A percentile compares a stretch with the other conserved stretches of the same genome.
Conservation (phyloP, 2,113 vertebrate species). For the Dicaeum eximium region DNA sequence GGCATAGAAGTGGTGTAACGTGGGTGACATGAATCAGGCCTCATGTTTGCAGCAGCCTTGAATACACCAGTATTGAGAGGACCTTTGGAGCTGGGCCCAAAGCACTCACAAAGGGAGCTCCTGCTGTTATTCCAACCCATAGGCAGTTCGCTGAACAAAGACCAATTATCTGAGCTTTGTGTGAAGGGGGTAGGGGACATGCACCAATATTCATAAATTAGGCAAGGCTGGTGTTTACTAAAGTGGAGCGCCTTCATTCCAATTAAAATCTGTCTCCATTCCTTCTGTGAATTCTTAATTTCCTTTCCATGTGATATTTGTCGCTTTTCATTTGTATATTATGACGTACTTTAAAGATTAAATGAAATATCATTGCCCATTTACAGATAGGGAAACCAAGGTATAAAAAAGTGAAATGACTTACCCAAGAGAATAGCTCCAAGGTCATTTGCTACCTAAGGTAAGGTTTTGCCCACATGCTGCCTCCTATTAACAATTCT, state of each 20-base stretch:
- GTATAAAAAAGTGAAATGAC: background rate
- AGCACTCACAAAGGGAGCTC: slow-evolving; percentile 63
- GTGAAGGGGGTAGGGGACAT: slow-evolving; percentile 52
- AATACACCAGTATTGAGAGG: slow-evolving; percentile 55
- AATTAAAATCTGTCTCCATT: slow-evolving; percentile 62
- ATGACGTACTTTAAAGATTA: slow-evolving; percentile 28
- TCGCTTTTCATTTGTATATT: background rate
- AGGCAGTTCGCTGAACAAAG: slow-evolving; percentile 58
- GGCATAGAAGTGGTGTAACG: slow-evolving; percentile 19
- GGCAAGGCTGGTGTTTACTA: slow-evolving; percentile 45
- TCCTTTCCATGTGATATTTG: slow-evolving; percentile 54
- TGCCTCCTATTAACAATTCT: slow-evolving; percentile 50
- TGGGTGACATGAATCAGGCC: slow-evolving; percentile 46
- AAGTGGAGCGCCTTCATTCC: slow-evolving; percentile 35
- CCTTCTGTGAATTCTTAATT: slow-evolving; percentile 58
- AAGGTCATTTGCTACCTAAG: slow-evolving; percentile 47
- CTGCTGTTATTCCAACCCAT: slow-evolving; percentile 63
- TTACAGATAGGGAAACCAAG: background rate
- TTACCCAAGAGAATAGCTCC: slow-evolving; percentile 18
- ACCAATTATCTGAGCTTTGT: slow-evolving; percentile 64
- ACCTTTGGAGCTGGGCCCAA: slow-evolving; percentile 64
- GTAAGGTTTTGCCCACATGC: slow-evolving; percentile 42
- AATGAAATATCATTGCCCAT: background rate
- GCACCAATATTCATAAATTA: slow-evolving; percentile 67
- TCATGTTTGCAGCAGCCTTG: slow-evolving; percentile 38